phyloP scores from a whole-genome alignment of 1,140 invertebrate genomes.

The Pomacea maculata region DNA sequence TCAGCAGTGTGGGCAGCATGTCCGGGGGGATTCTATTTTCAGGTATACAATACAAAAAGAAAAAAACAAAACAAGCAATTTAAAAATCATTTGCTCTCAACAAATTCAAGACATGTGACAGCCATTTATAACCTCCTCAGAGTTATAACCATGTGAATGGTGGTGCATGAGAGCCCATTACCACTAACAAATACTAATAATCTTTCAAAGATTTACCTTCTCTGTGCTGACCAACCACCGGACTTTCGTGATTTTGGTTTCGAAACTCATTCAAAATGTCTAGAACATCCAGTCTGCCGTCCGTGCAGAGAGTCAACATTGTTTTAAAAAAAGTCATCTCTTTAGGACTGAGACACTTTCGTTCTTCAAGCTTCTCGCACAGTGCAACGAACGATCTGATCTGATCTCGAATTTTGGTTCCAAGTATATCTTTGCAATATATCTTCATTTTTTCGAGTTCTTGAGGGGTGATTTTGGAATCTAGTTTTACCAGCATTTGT shows the following conservation, averaged over 20 bases:
- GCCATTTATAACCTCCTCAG: neutral
- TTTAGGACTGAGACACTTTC: slow-evolving; percentile 27
- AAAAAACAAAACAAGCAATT: neutral
- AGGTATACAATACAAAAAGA: neutral
- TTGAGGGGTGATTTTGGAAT: neutral
- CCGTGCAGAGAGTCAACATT: slow-evolving; percentile 31
- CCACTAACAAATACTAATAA: neutral
- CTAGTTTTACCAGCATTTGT: slow-evolving; percentile 7
- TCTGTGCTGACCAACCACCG: neutral
- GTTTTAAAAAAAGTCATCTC: slow-evolving; percentile 36
- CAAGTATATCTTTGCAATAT: slow-evolving; percentile 39
- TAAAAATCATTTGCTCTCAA: neutral
- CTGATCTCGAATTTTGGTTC: slow-evolving; percentile 36
- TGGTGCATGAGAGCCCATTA: neutral
- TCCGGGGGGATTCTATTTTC: no score
- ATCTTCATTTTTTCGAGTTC: slow-evolving; percentile 39
- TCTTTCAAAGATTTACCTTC: neutral
- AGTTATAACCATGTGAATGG: neutral
- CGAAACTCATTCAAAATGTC: slow-evolving; percentile 24
- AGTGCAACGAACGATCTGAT: slow-evolving; percentile 34
- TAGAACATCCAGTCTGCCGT: slow-evolving; percentile 35
- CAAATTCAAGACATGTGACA: neutral
- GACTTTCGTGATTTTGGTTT: neutral
- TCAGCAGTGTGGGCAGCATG: no score
- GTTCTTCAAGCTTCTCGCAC: slow-evolving; percentile 41